Base-by-base conservation (phyloP, 2,113 vertebrate genomes). In the Zeus faber region DNA sequence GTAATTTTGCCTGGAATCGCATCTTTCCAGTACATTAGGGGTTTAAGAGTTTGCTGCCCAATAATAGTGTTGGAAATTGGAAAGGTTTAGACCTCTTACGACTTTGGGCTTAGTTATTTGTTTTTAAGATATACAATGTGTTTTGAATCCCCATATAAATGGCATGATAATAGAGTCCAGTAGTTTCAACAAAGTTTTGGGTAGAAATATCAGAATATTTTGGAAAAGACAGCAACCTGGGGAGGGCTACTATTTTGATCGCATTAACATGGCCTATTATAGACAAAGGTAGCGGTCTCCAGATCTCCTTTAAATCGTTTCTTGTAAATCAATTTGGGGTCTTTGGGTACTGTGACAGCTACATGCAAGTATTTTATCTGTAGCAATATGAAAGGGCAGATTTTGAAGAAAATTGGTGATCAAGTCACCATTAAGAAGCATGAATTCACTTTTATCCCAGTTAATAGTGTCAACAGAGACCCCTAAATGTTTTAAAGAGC, bases 21-120 rank as follows among this genome's bases (percentile, higher is more conserved):
- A 13, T 24, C 16, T 25, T 49, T 18, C 56, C 56, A 58, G 7
- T 58, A 37, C 8, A 39, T 17, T 6, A 40, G 10, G 3, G 23
- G 45, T 49, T 45, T 58, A n/a, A 17, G 14, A 22, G 26, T 49
- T 57, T 9, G 54, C 27, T 10, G 44, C 43, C 45, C 55, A 49
- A 31, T 58, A 49, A 58, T 58, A 49, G 23, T 49, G 47, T n/a
- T 14, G 33, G 24, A 49, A 50, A 21, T 40, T n/a, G 14, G 57
- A 47, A 5, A 59, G 33, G 6, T 17, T 9, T n/a, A 49, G 17
- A 3, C 46, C 47, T n/a, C 23, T 16, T 16, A 39, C 6, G 6
- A 2, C 4, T 26, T 49, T 59, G 16, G 31, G 55, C 7, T 58
- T 58, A 6, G 6, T n/a, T 45, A 48, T 23, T 14, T 66, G 43